A percentile compares a stretch with the other conserved stretches of the same genome.
These are phyloP conservation scores for Chydorus sphaericus DNA, from an alignment of 2,888 invertebrate genomes.

Conservation along the genomic window DNA sequence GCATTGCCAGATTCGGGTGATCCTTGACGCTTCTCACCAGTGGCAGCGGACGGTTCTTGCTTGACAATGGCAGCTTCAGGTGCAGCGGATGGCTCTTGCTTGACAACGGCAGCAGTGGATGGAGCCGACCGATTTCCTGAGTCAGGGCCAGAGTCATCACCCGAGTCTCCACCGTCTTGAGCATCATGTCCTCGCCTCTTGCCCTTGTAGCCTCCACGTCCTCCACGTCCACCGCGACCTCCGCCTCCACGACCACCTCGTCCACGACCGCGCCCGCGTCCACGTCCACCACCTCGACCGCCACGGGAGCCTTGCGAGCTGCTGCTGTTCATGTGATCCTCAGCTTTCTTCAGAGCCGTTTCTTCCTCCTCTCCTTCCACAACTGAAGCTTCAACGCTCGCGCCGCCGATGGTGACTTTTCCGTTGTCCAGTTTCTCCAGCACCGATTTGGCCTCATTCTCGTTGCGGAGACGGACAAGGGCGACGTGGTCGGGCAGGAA, in stretches of 20 bases:
- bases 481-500: slow-evolving; percentile 19
- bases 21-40: not conserved
- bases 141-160: too few relatives aligned
- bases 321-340: slow-evolving; percentile 18
- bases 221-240: slow-evolving; percentile 12
- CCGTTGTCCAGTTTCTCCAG: slow-evolving; percentile 28
- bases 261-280: slow-evolving; percentile 15
- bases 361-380: slow-evolving; percentile 59
- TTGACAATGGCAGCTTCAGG: too few relatives aligned
- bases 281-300: slow-evolving; percentile 11
- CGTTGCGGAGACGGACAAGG: slow-evolving; percentile 46
- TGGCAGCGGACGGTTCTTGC: too few relatives aligned
- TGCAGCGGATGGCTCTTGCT: too few relatives aligned
- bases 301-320: not conserved
- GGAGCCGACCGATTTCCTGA: too few relatives aligned
- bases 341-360: slow-evolving; percentile 27
- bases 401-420: slow-evolving; percentile 29
- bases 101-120: too few relatives aligned
- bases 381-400: slow-evolving; percentile 38
- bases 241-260: slow-evolving; percentile 15
- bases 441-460: slow-evolving; percentile 48
- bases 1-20: not conserved
- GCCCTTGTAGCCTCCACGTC: not conserved
- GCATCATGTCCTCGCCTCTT: slow-evolving; percentile 10
- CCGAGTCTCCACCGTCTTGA: slow-evolving; percentile 11